Base-by-base conservation (phyloP, 1,140 invertebrate species). In the Scaptodrosophila lebanonensis region DNA sequence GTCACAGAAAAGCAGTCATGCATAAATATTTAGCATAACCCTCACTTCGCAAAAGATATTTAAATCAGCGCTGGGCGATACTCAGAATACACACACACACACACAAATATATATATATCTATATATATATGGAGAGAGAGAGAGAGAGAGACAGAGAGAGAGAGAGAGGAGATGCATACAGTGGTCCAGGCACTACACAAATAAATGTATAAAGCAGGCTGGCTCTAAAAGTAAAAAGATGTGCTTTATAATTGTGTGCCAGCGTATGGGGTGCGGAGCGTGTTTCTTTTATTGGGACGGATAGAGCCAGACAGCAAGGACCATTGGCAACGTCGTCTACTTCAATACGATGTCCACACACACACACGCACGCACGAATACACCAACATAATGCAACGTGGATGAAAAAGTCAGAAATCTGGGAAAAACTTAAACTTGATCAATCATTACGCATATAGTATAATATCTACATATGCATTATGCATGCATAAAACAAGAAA, bases 11-110 rank as follows among this genome's bases (percentile, higher is more conserved):
- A 73, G 73, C 73, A 79, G 73, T 73, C 73, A 77, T 79, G 73
- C 75, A 79, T 73, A 77, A 77, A 79, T 77, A 77, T 79, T 77
- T 77, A 77, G 73, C 73, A 77, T 79, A 77, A 68, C 75, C 73
- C 68, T 61, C 64, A 73, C 59, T 59, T 47, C 42, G 64, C 67
- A 29, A 57, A 54, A 56, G 56, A 63, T 64, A 68, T 63, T 75
- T 75, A 75, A 75, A 75, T 75, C 70, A 75, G 68, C 57, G 36
- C 33, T 42, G 27, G 22, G 3, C 22, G 22, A 25, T 25, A 25
- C 8, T 8, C 22, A 25, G 8, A 3, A 25, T 8, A 25, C 22
- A 25, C 3, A 25, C 27, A 57, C 32, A 49, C 43, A 16, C 30
- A 43, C 29, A 52, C 12, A 47, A 18, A 30, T 11, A 36, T 13